phyloP scores from a whole-genome alignment of 2,888 invertebrate species.

The Horisme vitalbata region DNA sequence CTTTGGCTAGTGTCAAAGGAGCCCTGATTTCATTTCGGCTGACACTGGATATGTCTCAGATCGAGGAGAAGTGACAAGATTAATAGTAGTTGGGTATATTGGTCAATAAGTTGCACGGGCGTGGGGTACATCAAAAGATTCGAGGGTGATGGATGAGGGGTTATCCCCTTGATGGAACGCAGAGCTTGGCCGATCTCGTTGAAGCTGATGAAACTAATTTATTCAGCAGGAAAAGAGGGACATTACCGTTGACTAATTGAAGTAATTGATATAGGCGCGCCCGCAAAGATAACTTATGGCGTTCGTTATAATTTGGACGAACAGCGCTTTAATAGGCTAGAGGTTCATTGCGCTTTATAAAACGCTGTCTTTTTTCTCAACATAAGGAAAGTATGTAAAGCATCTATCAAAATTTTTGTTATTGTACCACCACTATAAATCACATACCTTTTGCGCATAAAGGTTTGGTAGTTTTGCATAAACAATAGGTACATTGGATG shows the following conservation, averaged over 20 bases:
- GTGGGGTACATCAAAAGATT: constrained; percentile 66
- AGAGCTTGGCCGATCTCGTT: constrained; percentile 46
- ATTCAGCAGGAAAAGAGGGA: constrained; percentile 44
- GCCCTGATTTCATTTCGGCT: constrained; percentile 44
- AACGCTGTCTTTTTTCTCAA: too few relatives aligned
- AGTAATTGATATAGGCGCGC: constrained; percentile 20
- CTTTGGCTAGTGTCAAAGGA: constrained; percentile 32
- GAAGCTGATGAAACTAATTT: constrained; percentile 52
- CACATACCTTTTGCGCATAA: too few relatives aligned
- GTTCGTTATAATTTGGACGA: constrained; percentile 16
- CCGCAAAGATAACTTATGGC: constrained; percentile 13
- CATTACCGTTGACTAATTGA: constrained; percentile 33
- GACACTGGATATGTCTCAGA: constrained; percentile 51
- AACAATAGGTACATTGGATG: too few relatives aligned
- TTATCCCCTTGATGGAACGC: constrained; percentile 60
- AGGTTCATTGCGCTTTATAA: constrained; percentile 6
- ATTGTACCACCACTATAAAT: too few relatives aligned
- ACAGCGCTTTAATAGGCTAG: too few relatives aligned
- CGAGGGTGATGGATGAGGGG: constrained; percentile 58
- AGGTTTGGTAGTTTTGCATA: too few relatives aligned
- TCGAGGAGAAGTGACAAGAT: constrained; percentile 67
- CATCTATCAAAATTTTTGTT: too few relatives aligned
- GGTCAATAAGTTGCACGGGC: constrained; percentile 49
- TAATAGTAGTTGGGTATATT: constrained; percentile 52
- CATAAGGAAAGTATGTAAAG: too few relatives aligned